Conservation (phyloP, 2,888 invertebrate species). For the Cynaeus angustus region DNA sequence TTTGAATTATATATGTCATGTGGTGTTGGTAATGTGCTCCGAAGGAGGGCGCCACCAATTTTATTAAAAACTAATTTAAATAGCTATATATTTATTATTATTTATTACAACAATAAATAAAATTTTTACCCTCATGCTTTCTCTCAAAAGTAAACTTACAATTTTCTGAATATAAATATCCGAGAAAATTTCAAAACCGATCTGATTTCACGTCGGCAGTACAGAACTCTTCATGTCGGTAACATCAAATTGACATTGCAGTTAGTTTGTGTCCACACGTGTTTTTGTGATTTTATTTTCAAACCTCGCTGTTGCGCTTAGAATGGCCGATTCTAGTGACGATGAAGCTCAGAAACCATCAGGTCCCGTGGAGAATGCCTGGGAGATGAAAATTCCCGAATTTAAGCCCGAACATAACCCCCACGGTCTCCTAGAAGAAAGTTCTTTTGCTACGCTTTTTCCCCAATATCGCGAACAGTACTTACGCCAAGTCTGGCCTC, state of each 20-base stretch:
- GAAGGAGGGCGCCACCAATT: background rate
- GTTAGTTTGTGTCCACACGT: too few relatives aligned
- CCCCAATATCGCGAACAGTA: conserved; percentile 98
- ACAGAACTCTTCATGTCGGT: too few relatives aligned
- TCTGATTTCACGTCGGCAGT: too few relatives aligned
- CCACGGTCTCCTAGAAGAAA: conserved; percentile 91
- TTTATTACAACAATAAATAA: too few relatives aligned
- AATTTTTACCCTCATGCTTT: too few relatives aligned
- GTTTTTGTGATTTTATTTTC: too few relatives aligned
- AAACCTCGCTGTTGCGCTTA: background rate
- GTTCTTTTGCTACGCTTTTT: conserved; percentile 96
- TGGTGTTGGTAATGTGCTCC: background rate
- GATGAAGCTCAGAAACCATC: conserved; percentile 66
- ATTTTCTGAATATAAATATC: too few relatives aligned
- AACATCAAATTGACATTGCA: too few relatives aligned
- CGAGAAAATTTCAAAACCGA: too few relatives aligned
- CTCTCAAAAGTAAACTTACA: too few relatives aligned
- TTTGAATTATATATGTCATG: background rate
- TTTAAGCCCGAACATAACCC: conserved; percentile 94
- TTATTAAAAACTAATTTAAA: background rate
- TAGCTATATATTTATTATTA: too few relatives aligned
- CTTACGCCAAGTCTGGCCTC: conserved; percentile 94
- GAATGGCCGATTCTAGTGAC: conserved; percentile 60
- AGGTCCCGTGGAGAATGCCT: conserved; percentile 87
- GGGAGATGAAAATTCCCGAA: conserved; percentile 89